Evolutionary conservation across 2,888 invertebrate genomes (phyloP), one percentile per base, ranked within the genome.

Genomic region (Tiphia femorata): DNA sequence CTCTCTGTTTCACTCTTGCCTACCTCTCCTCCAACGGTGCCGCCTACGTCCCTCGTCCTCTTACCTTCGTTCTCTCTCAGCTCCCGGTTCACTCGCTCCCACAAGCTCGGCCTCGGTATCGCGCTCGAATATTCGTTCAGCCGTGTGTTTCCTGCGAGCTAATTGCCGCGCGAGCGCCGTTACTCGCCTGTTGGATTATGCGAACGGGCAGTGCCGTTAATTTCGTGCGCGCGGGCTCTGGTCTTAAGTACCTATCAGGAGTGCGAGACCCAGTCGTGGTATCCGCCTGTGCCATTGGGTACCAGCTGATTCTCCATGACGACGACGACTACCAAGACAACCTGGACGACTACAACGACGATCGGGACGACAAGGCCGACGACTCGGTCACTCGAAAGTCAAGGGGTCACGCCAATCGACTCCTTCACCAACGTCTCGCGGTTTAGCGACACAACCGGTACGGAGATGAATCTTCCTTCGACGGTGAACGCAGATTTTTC

Each of bases 141-240:
- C 67, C 67, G 50, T 69, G 70, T 74, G 67, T 74, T 75, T 69
- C 73, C 69, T 66, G 69, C 68, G 66, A 75, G 77, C 77, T 80
- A 81, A 81, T 81, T 81, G 77, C 75, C 67, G 67, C 69, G 71
- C 66, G 70, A 75, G 68, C 70, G 72, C 74, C 76, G 76, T 77
- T 77, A 75, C 63, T 72, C 72, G 70, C 58, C 60, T 47, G 62
- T 56, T 63, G 76, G 73, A 75, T 76, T 77, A 73, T 73, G 72
- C 69, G 72, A 75, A 70, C 66, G 67, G 63, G 51, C 65, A 43
- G 62, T 71, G 71, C 76, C 76, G 73, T 78, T 77, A 76, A 75
- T 78, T 74, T 72, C 59, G 63, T 62, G 60, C 58, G 48, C 50
- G 47, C n/a, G n/a, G n/a, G 61, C 57, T 49, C 54, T 41, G 55